Percentiles rank a stretch among this genome's conserved stretches.
Evolutionary conservation across 2,113 vertebrate genomes (phyloP).

Genomic region (Malurus elegans): DNA sequence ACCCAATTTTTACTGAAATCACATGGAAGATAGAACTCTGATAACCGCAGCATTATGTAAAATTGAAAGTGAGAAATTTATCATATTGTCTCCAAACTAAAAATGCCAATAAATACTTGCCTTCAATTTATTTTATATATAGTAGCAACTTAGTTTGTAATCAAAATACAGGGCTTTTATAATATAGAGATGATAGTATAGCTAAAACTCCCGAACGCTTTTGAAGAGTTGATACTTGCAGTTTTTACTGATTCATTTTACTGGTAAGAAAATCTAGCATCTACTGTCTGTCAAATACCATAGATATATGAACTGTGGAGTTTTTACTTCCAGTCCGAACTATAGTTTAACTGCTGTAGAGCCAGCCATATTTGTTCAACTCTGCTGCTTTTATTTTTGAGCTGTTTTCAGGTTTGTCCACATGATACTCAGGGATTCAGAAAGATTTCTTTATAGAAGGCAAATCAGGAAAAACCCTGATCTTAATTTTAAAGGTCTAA

Average conservation of each 20-base stretch:
- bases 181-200: not conserved
- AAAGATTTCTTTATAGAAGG: not conserved
- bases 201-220: not conserved
- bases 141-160: not conserved
- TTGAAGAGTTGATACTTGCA: not conserved
- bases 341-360: not conserved
- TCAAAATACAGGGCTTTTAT: not conserved
- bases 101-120: not conserved
- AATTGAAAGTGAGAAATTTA: not conserved
- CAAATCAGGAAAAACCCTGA: not conserved
- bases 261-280: not conserved
- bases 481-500: not conserved
- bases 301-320: not conserved
- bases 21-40: not conserved
- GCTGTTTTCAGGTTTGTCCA: not conserved
- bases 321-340: not conserved
- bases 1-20: not conserved
- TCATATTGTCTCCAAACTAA: not conserved
- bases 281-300: not conserved
- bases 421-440: not conserved
- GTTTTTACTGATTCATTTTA: not conserved
- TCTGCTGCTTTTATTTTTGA: not conserved
- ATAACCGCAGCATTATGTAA: not conserved
- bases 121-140: not conserved
- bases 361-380: not conserved